These are phyloP conservation scores for Karalla daura DNA, from an alignment of 2,797 vertebrate species.

Conservation along the genomic window DNA sequence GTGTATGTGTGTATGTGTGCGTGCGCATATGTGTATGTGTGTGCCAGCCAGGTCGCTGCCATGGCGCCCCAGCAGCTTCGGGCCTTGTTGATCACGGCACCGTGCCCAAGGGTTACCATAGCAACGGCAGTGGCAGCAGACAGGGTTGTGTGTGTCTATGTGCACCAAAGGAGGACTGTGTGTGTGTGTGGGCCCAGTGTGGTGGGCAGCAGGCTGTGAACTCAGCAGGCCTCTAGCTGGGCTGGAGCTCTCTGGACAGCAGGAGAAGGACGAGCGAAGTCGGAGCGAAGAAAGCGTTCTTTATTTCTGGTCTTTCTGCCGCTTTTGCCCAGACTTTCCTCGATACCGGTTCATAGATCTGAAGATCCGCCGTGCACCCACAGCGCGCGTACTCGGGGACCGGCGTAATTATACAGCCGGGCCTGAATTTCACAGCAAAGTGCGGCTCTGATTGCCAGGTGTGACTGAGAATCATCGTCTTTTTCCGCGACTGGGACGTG, in stretches of 20 bases:
- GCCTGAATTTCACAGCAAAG: conserved; percentile 41
- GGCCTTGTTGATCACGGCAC: conserved; percentile 80
- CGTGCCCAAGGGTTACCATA: conserved; percentile 79
- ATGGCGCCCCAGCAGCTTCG: conserved; percentile 73
- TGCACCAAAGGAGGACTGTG: conserved; percentile 44
- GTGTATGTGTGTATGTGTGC: conserved; percentile 12
- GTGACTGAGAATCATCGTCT: conserved; percentile 40
- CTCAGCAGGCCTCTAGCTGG: conserved; percentile 71
- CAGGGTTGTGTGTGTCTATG: conserved; percentile 57
- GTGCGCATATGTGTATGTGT: conserved; percentile 19
- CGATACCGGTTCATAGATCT: not conserved
- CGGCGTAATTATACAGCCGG: conserved; percentile 28
- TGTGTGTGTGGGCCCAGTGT: conserved; percentile 59
- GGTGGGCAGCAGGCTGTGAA: conserved; percentile 78
- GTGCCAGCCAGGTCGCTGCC: conserved; percentile 74
- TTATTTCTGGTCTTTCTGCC: conserved; percentile 40
- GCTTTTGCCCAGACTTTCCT: conserved; percentile 4
- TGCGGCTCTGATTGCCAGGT: conserved; percentile 58
- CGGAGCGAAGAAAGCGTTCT: conserved; percentile 40
- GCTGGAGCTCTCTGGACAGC: conserved; percentile 54
- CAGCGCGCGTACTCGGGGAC: not conserved
- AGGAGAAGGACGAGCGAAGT: conserved; percentile 59
- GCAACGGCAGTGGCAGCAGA: conserved; percentile 80
- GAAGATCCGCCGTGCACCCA: not conserved
- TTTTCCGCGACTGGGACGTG: conserved; percentile 29